These are phyloP conservation scores for Eulemur rubriventer DNA, from an alignment of 2,797 vertebrate species.

Conservation along the genomic window DNA sequence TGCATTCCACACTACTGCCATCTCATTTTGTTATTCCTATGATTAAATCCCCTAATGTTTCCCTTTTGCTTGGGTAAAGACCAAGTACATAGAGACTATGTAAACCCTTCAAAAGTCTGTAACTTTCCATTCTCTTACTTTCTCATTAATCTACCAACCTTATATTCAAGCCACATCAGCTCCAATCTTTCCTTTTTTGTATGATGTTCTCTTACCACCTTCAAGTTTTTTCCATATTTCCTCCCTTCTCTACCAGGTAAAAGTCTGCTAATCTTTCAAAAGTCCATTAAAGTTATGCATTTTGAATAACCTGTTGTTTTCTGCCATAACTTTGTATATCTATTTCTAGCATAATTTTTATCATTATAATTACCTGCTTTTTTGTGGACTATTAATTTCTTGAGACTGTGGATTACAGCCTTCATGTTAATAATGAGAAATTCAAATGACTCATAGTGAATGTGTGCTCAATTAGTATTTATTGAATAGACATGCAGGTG, in stretches of 20 bases:
- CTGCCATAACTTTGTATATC: neutral
- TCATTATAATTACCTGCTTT: neutral
- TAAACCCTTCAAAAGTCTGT: neutral
- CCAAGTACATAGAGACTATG: neutral
- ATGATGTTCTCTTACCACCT: neutral
- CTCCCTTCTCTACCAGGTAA: neutral
- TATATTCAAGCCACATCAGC: neutral
- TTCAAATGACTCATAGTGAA: slow-evolving; percentile 22
- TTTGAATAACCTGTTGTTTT: slow-evolving; percentile 2
- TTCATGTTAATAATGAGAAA: slow-evolving; percentile 35
- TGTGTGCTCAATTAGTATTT: slow-evolving; percentile 56
- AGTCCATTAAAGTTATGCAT: neutral
- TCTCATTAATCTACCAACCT: neutral
- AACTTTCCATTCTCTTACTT: neutral
- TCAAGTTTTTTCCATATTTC: neutral
- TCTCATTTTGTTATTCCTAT: neutral
- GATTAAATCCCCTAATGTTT: neutral
- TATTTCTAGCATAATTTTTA: neutral
- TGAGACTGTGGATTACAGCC: neutral
- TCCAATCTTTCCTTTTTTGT: neutral
- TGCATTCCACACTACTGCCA: neutral
- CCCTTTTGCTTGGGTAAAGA: neutral
- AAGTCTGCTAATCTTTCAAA: neutral
- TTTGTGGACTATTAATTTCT: neutral
- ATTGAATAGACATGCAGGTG: neutral